A percentile compares a stretch with the other conserved stretches of the same genome.
Conservation (phyloP, 2,888 invertebrate species). For the Pherbina coryleti region DNA sequence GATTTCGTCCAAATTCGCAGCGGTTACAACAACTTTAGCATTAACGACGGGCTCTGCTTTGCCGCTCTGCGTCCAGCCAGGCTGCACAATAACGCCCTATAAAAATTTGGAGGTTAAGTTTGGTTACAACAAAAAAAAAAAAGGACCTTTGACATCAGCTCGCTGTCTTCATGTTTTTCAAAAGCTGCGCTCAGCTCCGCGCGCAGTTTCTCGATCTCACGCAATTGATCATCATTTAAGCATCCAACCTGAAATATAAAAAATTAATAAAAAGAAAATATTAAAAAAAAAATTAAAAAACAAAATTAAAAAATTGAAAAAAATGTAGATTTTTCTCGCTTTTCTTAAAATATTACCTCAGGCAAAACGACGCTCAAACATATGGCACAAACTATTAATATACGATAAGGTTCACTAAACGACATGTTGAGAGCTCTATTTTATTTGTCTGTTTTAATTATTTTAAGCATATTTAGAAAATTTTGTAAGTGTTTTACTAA, state of each 20-base stretch:
- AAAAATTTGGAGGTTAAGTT: neutral
- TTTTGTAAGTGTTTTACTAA: too few species aligned
- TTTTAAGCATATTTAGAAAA: too few species aligned
- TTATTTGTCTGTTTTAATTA: too few species aligned
- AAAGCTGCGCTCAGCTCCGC: slow-evolving; percentile 57
- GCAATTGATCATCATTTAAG: slow-evolving; percentile 42
- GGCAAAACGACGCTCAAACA: neutral
- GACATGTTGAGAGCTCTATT: neutral
- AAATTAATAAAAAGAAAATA: too few species aligned
- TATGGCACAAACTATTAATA: neutral
- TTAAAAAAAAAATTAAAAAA: too few species aligned
- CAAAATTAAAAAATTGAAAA: too few species aligned
- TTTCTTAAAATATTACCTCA: neutral
- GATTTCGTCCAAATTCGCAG: slow-evolving; percentile 49
- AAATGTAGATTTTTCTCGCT: too few species aligned
- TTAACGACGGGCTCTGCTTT: slow-evolving; percentile 12
- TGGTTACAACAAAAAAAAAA: neutral
- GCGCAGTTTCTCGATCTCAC: slow-evolving; percentile 60
- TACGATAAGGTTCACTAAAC: slow-evolving; percentile 1
- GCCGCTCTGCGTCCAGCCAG: slow-evolving; percentile 59
- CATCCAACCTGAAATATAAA: neutral
- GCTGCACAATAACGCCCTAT: slow-evolving; percentile 60
- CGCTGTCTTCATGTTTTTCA: slow-evolving; percentile 48
- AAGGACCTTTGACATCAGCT: slow-evolving; percentile 44
- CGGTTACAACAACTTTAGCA: slow-evolving; percentile 56